Evolutionary conservation across 2,797 vertebrate species (phyloP).

Genomic region (Phataginus tricuspis): DNA sequence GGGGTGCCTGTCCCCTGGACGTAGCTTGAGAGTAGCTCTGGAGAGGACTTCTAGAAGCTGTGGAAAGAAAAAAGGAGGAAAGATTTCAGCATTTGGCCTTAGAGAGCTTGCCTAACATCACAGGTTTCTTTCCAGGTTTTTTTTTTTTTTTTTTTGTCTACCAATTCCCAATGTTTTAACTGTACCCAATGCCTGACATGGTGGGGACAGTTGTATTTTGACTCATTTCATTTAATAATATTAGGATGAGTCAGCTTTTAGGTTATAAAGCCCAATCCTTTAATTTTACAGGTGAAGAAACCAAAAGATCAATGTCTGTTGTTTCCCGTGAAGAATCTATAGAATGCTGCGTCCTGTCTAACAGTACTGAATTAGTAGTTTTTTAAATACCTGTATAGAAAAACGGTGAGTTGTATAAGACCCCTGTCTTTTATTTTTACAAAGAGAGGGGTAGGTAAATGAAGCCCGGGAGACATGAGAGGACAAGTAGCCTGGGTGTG

Average conservation of each 20-base stretch:
- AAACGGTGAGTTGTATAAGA: neutral
- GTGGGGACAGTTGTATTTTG: neutral
- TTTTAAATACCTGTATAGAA: neutral
- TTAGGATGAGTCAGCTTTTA: neutral
- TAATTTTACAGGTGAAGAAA: neutral
- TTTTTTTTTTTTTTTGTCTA: neutral
- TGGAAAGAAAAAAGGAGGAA: conserved; percentile 68
- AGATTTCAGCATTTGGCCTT: neutral
- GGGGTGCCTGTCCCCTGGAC: conserved; percentile 90
- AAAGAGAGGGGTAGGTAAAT: neutral
- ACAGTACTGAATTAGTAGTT: neutral
- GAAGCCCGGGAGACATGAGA: neutral
- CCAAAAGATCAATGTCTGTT: neutral
- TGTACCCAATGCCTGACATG: neutral
- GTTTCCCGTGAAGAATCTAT: neutral
- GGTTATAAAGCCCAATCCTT: neutral
- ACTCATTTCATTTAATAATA: neutral
- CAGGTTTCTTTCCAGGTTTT: neutral
- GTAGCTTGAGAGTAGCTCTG: conserved; percentile 83
- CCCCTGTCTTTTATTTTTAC: neutral
- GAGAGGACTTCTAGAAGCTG: conserved; percentile 87
- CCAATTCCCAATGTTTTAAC: neutral
- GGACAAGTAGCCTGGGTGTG: neutral
- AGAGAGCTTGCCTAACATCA: neutral
- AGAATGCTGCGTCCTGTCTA: neutral